Percentiles rank a stretch among this genome's conserved stretches.
These are phyloP conservation scores for Aeoliscus strigatus DNA, from an alignment of 2,797 vertebrate species.

Conservation along the genomic window DNA sequence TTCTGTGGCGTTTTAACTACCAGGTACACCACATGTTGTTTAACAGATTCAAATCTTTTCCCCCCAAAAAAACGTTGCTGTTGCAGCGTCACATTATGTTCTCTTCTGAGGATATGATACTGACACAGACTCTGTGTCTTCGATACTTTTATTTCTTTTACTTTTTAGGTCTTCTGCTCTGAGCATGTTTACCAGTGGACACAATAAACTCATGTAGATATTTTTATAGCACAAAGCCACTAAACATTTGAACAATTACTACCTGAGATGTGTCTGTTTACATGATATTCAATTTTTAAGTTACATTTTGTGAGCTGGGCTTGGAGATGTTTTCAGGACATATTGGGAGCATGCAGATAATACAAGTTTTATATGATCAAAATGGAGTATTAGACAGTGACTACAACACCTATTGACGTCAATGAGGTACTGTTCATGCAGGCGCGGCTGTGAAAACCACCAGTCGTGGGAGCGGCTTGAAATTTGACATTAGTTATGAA, in stretches of 20 bases:
- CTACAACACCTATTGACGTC: not conserved
- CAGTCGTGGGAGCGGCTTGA: too few species aligned
- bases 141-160: not conserved
- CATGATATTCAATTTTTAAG: not conserved
- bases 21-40: slow-evolving; percentile 1
- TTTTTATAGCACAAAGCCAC: slow-evolving; percentile 1
- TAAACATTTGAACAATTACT: not conserved
- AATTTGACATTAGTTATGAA: too few species aligned
- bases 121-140: too few species aligned
- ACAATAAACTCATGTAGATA: not conserved
- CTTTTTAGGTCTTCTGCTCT: not conserved
- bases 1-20: not conserved
- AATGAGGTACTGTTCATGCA: not conserved
- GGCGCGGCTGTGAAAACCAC: too few species aligned
- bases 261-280: not conserved
- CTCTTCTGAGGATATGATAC: not conserved
- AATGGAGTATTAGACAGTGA: too few species aligned
- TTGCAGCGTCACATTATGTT: too few species aligned
- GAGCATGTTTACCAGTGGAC: not conserved
- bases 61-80: too few species aligned
- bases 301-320: not conserved
- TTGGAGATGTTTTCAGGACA: not conserved
- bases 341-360: too few species aligned
- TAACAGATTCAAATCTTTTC: too few species aligned
- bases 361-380: too few species aligned